A percentile compares a stretch with the other conserved stretches of the same genome.
Conservation (phyloP, 2,113 vertebrate genomes). For the Motacilla tschutschensis region DNA sequence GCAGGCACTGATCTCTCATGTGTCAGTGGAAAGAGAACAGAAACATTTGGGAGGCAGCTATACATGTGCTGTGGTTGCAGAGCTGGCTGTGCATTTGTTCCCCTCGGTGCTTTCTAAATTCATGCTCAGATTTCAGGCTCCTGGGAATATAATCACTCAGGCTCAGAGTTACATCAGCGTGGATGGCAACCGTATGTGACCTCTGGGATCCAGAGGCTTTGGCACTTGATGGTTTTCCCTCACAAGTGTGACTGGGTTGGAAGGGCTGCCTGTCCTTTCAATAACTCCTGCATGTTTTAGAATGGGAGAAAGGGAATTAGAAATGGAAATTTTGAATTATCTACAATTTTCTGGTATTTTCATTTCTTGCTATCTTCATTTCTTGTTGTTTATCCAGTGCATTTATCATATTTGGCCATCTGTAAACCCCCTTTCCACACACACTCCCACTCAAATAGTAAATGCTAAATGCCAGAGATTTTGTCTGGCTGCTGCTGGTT, state of each 20-base stretch:
- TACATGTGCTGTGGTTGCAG: background rate
- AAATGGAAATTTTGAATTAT: background rate
- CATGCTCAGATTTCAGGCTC: conserved; percentile 2
- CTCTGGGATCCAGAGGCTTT: background rate
- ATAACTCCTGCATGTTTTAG: background rate
- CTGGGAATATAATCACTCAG: background rate
- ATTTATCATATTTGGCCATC: background rate
- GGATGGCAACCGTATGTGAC: background rate
- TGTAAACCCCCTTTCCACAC: background rate
- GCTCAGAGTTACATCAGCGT: background rate
- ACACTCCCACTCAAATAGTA: background rate
- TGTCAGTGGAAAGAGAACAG: background rate
- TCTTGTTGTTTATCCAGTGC: background rate
- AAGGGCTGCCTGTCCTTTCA: background rate
- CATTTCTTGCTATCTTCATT: background rate
- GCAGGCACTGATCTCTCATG: background rate
- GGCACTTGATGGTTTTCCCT: background rate
- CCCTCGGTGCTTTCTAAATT: background rate
- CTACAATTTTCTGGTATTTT: background rate
- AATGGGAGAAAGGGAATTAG: background rate
- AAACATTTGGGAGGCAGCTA: background rate
- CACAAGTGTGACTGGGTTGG: background rate
- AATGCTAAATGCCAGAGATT: background rate
- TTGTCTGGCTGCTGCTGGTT: background rate
- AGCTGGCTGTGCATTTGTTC: background rate